Base-by-base conservation (phyloP, 2,888 invertebrate genomes). In the Melipona bicolor region DNA sequence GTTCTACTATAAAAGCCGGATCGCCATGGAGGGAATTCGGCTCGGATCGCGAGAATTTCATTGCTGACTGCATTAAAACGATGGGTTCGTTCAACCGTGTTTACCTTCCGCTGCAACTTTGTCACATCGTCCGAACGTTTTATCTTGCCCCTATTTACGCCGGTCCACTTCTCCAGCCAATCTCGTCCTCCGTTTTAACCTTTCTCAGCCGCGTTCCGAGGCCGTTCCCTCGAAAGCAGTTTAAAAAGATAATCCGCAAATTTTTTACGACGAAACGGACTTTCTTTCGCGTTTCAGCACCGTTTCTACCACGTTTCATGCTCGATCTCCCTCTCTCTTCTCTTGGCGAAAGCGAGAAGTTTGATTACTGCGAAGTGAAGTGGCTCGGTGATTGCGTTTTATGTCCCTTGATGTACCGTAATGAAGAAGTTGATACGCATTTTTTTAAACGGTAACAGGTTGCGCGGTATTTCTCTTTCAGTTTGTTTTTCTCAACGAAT, bases 21-120 rank as follows among this genome's bases (percentile, higher is more conserved):
- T 77, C 77, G 65, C 49, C 69, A 32, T 54, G 52, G 49, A 32
- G 52, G 61, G 72, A 78, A 43, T 78, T 72, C 59, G 65, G 70
- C 61, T 74, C 27, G 32, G 52, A 54, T 72, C 43, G 62, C 72
- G 56, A 83, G 76, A 81, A 81, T 81, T 83, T 83, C 83, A 76
- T 81, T 81, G 81, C 67, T 69, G 32, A 62, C 50, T 52, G 68
- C 71, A 83, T 83, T 77, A 81, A 83, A 81, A 83, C 49, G 80
- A 82, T 80, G 80, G 80, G 80, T 79, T 80, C 82, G 82, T 82
- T 82, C 80, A 75, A 75, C 82, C 64, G 59, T 75, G 80, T 82
- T 80, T 82, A 67, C 74, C 61, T 49, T 54, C 61, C 70, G n/a
- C 50, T 54, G 75, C 70, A 70, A 71, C 80, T 79, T 71, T 61